These are phyloP conservation scores for Paratilapia polleni DNA, from an alignment of 2,113 vertebrate species.

Conservation along the genomic window DNA sequence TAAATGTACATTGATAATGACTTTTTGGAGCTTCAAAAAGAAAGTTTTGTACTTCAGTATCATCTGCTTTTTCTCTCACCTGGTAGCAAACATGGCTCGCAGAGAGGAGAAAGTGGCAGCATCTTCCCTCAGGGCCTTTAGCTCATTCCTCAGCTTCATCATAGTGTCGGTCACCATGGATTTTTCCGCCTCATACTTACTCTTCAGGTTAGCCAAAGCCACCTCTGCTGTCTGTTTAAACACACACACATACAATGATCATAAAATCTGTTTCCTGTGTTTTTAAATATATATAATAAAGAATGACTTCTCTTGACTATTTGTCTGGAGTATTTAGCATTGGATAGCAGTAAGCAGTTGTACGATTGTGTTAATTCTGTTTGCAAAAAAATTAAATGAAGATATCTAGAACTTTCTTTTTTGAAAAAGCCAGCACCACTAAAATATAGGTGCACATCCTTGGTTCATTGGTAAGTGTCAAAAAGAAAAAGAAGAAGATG, in stretches of 20 bases:
- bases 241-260: neutral
- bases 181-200: conserved; percentile 97
- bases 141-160: conserved; percentile 96
- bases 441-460: too few relatives aligned
- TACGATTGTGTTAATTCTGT: too few relatives aligned
- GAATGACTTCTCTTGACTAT: neutral
- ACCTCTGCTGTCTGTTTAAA: conserved; percentile 90
- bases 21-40: neutral
- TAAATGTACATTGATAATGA: neutral
- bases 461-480: too few relatives aligned
- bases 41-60: neutral
- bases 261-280: too few relatives aligned
- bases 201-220: conserved; percentile 94
- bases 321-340: neutral
- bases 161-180: conserved; percentile 96
- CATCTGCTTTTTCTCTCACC: conserved; percentile 76
- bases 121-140: conserved; percentile 97
- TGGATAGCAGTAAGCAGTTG: neutral
- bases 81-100: conserved; percentile 96
- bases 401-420: too few relatives aligned
- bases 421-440: too few relatives aligned
- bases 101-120: conserved; percentile 98
- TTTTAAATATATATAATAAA: too few relatives aligned
- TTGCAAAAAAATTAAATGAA: too few relatives aligned
- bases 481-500: too few relatives aligned